Percentiles rank a stretch among this genome's conserved stretches.
These are phyloP conservation scores for Sebastes goodei DNA, from an alignment of 2,797 vertebrate species.

Conservation along the genomic window DNA sequence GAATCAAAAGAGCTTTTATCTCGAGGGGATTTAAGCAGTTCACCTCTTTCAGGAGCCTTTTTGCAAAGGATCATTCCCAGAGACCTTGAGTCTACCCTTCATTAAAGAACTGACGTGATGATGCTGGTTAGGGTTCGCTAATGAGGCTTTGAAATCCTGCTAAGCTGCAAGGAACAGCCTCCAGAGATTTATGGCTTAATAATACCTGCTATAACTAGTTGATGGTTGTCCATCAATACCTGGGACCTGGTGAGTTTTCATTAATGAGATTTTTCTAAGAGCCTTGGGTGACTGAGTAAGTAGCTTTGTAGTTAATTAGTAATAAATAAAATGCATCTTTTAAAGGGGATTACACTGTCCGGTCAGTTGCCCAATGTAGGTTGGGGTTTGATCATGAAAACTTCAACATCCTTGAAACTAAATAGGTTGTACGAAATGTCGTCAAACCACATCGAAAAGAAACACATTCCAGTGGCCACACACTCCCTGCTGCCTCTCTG, in stretches of 20 bases:
- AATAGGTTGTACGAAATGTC: not conserved
- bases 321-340: not conserved
- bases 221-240: constrained; percentile 4
- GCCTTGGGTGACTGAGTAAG: not conserved
- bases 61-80: constrained; percentile 17
- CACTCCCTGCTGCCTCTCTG: not conserved
- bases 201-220: not conserved
- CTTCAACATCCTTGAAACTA: not conserved
- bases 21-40: constrained; percentile 30
- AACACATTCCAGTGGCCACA: not conserved
- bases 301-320: not conserved
- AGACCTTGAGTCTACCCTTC: constrained; percentile 36
- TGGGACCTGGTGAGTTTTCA: not conserved
- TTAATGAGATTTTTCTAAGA: not conserved
- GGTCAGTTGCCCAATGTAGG: not conserved
- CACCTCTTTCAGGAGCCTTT: constrained; percentile 33
- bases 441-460: not conserved
- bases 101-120: not conserved
- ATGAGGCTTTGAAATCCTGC: constrained; percentile 25
- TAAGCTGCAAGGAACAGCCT: not conserved
- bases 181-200: not conserved
- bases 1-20: constrained; percentile 57
- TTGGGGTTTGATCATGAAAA: not conserved
- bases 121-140: constrained; percentile 22
- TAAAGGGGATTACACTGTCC: not conserved